These are phyloP conservation scores for Eilema sororculum DNA, from an alignment of 2,888 invertebrate genomes.

Conservation along the genomic window DNA sequence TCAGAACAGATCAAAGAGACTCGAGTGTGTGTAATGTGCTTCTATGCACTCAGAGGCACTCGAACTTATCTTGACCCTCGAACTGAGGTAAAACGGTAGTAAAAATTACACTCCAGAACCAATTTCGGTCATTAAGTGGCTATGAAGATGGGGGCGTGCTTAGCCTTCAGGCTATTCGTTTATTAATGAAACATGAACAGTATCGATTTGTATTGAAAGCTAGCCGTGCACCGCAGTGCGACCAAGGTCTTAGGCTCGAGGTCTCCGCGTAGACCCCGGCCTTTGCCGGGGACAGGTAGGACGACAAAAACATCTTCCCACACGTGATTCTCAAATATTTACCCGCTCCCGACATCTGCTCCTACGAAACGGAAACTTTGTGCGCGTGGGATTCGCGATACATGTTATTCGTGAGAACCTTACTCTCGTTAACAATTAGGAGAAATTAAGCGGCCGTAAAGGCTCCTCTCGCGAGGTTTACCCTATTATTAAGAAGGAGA, in stretches of 20 bases:
- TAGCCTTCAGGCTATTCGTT: slow-evolving; percentile 72
- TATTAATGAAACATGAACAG: slow-evolving; percentile 68
- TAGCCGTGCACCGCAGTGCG: slow-evolving; percentile 73
- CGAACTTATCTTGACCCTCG: slow-evolving; percentile 79
- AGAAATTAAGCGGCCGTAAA: slow-evolving; percentile 80
- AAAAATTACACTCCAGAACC: slow-evolving; percentile 81
- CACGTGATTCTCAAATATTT: slow-evolving; percentile 73
- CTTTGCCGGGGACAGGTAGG: slow-evolving; percentile 66
- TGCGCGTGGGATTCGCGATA: slow-evolving; percentile 81
- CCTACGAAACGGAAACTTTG: slow-evolving; percentile 73
- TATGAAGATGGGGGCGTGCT: slow-evolving; percentile 65
- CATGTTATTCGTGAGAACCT: slow-evolving; percentile 84
- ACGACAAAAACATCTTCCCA: slow-evolving; percentile 62
- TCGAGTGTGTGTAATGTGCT: slow-evolving; percentile 71
- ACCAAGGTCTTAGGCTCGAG: slow-evolving; percentile 57
- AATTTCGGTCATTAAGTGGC: slow-evolving; percentile 72
- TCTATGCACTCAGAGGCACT: slow-evolving; percentile 72
- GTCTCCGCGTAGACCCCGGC: slow-evolving; percentile 39
- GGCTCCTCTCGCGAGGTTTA: slow-evolving; percentile 77
- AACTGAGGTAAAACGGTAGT: slow-evolving; percentile 80
- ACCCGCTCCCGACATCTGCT: slow-evolving; percentile 71
- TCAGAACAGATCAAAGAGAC: slow-evolving; percentile 74
- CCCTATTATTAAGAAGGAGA: slow-evolving; percentile 79
- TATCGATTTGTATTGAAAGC: slow-evolving; percentile 81
- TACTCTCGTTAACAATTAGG: slow-evolving; percentile 80